Conservation (phyloP, 2,797 vertebrate species). For the Threskiornis aethiopicus region DNA sequence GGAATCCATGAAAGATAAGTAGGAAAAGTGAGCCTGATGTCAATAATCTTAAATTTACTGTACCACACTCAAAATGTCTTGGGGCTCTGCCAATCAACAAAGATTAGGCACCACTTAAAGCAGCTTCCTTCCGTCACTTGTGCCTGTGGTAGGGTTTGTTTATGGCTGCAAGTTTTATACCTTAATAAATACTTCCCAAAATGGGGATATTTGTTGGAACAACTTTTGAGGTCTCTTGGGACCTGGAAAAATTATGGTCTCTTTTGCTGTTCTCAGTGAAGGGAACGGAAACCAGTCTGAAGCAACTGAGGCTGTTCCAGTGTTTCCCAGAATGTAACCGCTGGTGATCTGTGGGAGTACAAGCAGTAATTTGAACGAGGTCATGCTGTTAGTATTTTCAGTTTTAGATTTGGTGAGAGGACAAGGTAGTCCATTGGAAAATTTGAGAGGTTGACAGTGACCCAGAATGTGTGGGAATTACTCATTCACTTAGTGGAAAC, state of each 20-base stretch:
- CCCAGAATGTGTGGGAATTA: slow-evolving; percentile 1
- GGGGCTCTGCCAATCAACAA: neutral
- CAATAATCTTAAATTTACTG: neutral
- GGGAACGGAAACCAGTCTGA: neutral
- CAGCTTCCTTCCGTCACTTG: neutral
- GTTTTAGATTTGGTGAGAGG: neutral
- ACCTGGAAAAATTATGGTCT: neutral
- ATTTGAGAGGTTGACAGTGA: neutral
- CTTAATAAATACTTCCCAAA: neutral
- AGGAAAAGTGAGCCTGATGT: neutral
- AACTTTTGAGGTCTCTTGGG: neutral
- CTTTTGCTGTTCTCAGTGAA: neutral
- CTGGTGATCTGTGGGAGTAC: neutral
- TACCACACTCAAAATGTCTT: neutral
- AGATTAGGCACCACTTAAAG: neutral
- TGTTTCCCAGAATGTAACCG: neutral
- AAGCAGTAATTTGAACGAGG: neutral
- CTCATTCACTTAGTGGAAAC: slow-evolving; percentile 14
- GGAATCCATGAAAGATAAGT: neutral
- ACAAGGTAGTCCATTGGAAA: neutral
- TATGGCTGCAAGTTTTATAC: neutral
- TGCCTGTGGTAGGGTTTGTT: neutral
- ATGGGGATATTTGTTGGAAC: neutral
- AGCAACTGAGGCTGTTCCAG: neutral
- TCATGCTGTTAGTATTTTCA: neutral